phyloP scores from a whole-genome alignment of 2,797 vertebrate species.

The Knipowitschia caucasica region DNA sequence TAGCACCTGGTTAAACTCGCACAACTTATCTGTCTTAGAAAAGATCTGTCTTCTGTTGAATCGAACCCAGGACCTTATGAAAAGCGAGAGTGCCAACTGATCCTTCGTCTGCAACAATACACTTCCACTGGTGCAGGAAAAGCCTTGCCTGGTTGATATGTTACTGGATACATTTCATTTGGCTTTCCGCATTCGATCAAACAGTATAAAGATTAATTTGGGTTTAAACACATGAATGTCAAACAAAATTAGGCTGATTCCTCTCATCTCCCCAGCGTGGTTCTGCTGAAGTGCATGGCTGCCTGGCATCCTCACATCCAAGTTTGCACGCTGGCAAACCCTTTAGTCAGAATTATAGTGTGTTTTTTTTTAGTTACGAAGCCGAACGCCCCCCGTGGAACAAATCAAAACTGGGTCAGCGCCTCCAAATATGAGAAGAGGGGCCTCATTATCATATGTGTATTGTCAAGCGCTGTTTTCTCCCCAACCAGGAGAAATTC shows the following conservation, averaged over 20 bases:
- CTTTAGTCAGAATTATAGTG: constrained; percentile 38
- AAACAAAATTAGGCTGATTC: constrained; percentile 9
- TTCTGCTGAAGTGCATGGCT: constrained; percentile 11
- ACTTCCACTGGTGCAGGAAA: background rate
- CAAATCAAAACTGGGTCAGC: constrained; percentile 72
- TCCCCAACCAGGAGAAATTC: constrained; percentile 56
- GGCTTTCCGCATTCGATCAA: background rate
- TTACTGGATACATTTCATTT: background rate
- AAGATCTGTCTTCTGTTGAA: too few relatives aligned
- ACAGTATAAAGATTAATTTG: background rate
- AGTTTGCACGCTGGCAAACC: constrained; percentile 27
- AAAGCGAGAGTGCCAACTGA: too few relatives aligned
- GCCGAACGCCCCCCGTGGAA: constrained; percentile 43
- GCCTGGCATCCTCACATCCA: constrained; percentile 20
- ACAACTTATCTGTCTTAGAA: too few relatives aligned
- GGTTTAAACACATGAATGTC: background rate
- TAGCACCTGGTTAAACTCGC: too few relatives aligned
- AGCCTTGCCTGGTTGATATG: background rate
- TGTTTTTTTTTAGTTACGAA: constrained; percentile 50
- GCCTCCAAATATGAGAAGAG: constrained; percentile 61
- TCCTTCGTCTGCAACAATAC: background rate
- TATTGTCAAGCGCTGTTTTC: constrained; percentile 51
- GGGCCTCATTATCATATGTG: constrained; percentile 62
- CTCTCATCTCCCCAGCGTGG: constrained; percentile 11
- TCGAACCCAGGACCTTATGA: too few relatives aligned